phyloP scores from a whole-genome alignment of 2,888 invertebrate genomes.

The Homarus gammarus region DNA sequence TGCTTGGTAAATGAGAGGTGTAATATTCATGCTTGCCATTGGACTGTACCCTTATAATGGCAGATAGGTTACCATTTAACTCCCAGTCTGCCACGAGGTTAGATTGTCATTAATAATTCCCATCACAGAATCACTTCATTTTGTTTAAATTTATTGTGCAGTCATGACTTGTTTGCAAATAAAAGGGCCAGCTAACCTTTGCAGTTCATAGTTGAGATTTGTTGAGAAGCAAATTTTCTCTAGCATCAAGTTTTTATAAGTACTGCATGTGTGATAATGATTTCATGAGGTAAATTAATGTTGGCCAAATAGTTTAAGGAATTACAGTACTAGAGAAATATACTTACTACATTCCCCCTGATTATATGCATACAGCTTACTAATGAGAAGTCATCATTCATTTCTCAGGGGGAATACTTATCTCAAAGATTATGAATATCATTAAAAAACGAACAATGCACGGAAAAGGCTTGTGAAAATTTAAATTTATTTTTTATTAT shows the following conservation, averaged over 20 bases:
- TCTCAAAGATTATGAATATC: background rate
- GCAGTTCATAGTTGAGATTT: background rate
- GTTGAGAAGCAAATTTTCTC: background rate
- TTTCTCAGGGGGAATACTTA: background rate
- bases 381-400: background rate
- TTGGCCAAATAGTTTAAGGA: background rate
- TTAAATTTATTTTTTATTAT: background rate
- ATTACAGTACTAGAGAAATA: background rate
- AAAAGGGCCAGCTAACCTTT: background rate
- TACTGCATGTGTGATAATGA: background rate
- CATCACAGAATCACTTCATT: background rate
- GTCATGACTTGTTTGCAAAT: background rate
- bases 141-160: background rate
- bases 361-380: background rate
- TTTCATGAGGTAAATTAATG: background rate
- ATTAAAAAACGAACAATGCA: background rate
- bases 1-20: background rate
- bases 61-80: background rate
- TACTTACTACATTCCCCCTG: background rate
- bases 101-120: background rate
- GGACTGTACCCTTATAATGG: background rate
- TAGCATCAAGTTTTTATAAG: background rate
- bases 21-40: background rate
- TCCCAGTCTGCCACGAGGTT: background rate
- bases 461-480: background rate